A percentile compares a stretch with the other conserved stretches of the same genome.
These are phyloP conservation scores for Oreonectes daqikongensis DNA, from an alignment of 2,797 vertebrate species.

Conservation along the genomic window DNA sequence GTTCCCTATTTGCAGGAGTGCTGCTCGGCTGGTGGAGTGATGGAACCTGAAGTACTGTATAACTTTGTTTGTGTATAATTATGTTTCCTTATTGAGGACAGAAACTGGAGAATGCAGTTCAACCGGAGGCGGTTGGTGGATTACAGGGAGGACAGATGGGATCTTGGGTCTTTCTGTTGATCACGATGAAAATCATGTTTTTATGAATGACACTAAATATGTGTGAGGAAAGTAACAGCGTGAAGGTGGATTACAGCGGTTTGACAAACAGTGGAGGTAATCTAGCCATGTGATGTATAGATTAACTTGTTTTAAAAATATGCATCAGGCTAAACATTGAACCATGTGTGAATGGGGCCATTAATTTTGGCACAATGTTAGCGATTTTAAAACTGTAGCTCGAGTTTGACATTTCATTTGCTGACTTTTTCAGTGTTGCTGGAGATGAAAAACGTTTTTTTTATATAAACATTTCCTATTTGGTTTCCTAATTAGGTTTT, in stretches of 20 bases:
- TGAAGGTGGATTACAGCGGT: neutral
- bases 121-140: neutral
- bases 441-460: constrained; percentile 15
- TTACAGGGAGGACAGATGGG: neutral
- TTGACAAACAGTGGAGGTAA: constrained; percentile 23
- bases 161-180: neutral
- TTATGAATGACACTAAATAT: neutral
- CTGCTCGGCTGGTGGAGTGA: neutral
- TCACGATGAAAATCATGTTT: neutral
- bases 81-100: constrained; percentile 31
- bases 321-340: constrained; percentile 23
- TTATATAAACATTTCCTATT: constrained; percentile 18
- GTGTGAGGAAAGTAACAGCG: neutral
- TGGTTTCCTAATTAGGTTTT: neutral
- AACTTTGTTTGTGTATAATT: too few relatives aligned
- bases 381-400: constrained; percentile 22
- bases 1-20: constrained; percentile 9
- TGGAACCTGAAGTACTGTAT: constrained; percentile 4
- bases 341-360: neutral
- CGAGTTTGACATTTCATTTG: constrained; percentile 28
- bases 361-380: constrained; percentile 32
- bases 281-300: constrained; percentile 37
- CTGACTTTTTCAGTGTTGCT: constrained; percentile 28
- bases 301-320: constrained; percentile 22
- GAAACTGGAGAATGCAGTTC: neutral